These are phyloP conservation scores for Grapholita molesta DNA, from an alignment of 1,140 invertebrate genomes.

Conservation along the genomic window DNA sequence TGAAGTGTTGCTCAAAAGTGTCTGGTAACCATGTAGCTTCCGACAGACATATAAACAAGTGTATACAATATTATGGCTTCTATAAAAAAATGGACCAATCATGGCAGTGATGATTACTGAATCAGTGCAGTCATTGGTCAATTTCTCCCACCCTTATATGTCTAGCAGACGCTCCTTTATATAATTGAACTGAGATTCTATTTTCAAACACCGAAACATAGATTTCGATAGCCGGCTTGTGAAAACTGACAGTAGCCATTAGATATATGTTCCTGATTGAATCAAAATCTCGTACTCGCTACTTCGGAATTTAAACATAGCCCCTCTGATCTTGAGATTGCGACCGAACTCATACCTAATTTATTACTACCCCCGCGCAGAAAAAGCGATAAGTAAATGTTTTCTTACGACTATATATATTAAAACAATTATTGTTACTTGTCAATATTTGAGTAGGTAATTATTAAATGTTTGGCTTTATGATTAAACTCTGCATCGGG, in stretches of 20 bases:
- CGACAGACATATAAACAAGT: slow-evolving; percentile 75
- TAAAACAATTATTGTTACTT: slow-evolving; percentile 51
- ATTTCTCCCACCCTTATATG: slow-evolving; percentile 72
- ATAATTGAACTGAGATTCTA: slow-evolving; percentile 54
- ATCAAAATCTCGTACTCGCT: neutral
- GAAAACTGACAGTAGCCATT: neutral
- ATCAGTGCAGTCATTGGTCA: slow-evolving; percentile 74
- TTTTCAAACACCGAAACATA: slow-evolving; percentile 53
- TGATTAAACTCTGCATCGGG: neutral
- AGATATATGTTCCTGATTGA: neutral
- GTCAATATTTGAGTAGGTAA: slow-evolving; percentile 29
- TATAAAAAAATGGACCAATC: slow-evolving; percentile 75
- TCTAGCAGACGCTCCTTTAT: slow-evolving; percentile 68
- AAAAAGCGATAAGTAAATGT: slow-evolving; percentile 71
- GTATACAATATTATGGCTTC: slow-evolving; percentile 58
- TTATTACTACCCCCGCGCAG: slow-evolving; percentile 63
- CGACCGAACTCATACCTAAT: slow-evolving; percentile 61
- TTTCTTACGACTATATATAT: slow-evolving; percentile 63
- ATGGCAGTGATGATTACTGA: slow-evolving; percentile 62
- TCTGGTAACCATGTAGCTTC: slow-evolving; percentile 65
- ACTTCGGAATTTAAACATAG: slow-evolving; percentile 52
- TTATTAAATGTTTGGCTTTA: slow-evolving; percentile 3
- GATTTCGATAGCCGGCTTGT: neutral
- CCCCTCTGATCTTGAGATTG: slow-evolving; percentile 70
- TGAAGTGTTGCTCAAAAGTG: slow-evolving; percentile 76